These are phyloP conservation scores for Apamea anceps DNA, from an alignment of 2,888 invertebrate species.

Conservation along the genomic window DNA sequence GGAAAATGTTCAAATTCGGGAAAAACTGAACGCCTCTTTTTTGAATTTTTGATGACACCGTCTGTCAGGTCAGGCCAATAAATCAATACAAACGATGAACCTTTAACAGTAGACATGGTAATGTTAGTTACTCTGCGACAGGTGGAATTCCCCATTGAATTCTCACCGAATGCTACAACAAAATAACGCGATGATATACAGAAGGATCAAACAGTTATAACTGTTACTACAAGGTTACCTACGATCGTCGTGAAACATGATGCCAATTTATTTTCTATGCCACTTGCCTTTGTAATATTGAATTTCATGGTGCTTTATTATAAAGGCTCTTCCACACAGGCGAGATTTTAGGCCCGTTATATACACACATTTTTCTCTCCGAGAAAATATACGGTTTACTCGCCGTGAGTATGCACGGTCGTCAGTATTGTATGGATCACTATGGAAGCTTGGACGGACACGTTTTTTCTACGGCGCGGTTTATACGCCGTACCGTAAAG, in stretches of 20 bases:
- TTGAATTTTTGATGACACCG: background rate
- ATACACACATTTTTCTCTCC: background rate
- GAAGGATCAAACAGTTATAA: background rate
- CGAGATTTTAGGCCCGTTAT: background rate
- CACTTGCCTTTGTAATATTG: constrained; percentile 2
- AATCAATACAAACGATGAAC: constrained; percentile 15
- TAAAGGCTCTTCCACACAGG: background rate
- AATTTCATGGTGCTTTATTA: background rate
- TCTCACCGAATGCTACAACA: background rate
- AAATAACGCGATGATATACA: too few relatives aligned
- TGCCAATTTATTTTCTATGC: background rate
- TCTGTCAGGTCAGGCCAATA: background rate
- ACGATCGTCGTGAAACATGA: background rate
- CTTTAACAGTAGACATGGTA: background rate
- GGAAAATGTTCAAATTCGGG: background rate
- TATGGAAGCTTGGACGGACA: too few relatives aligned
- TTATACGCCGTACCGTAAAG: too few relatives aligned
- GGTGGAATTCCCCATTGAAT: background rate
- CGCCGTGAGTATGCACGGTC: background rate
- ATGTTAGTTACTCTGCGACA: background rate
- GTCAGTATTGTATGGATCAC: background rate
- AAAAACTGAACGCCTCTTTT: background rate
- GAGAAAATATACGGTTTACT: background rate
- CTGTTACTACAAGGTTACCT: background rate
- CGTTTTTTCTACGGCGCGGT: too few relatives aligned